These are phyloP conservation scores for Trachops cirrhosus DNA, from an alignment of 2,797 vertebrate species.

Conservation along the genomic window DNA sequence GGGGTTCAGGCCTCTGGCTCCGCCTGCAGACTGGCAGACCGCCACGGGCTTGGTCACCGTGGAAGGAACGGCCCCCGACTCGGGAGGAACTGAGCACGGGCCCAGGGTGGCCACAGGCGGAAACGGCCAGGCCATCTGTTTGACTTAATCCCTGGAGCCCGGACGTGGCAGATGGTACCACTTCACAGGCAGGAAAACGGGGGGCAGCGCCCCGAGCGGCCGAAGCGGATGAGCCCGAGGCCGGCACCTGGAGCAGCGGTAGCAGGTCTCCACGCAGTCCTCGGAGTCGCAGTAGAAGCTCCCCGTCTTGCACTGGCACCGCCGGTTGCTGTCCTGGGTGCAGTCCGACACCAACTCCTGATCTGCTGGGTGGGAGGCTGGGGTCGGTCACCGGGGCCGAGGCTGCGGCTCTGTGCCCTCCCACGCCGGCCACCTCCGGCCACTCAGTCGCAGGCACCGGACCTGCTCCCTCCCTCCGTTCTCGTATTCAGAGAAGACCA, in stretches of 20 bases:
- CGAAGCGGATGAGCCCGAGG: rapidly evolving
- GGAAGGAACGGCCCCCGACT: too few relatives aligned
- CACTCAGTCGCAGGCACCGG: rapidly evolving
- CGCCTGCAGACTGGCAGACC: not conserved
- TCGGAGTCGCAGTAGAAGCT: not conserved
- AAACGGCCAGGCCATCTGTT: not conserved
- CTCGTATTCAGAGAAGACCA: not conserved
- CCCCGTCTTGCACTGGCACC: slow-evolving; percentile 73
- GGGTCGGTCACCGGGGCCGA: not conserved
- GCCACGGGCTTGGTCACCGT: not conserved
- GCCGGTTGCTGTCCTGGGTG: not conserved
- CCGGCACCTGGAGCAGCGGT: not conserved
- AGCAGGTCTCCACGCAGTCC: not conserved
- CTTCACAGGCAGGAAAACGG: not conserved
- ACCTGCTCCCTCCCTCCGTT: not conserved
- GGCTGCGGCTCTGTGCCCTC: rapidly evolving
- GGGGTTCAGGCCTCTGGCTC: not conserved
- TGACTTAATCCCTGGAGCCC: not conserved
- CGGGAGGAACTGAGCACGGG: not conserved
- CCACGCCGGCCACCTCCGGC: rapidly evolving
- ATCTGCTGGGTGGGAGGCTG: not conserved
- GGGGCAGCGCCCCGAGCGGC: not conserved
- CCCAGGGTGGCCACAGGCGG: not conserved
- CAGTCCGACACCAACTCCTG: slow-evolving; percentile 59
- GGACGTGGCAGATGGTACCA: too few relatives aligned